Conservation (phyloP, 2,797 vertebrate species). For the Etheostoma nigrum region DNA sequence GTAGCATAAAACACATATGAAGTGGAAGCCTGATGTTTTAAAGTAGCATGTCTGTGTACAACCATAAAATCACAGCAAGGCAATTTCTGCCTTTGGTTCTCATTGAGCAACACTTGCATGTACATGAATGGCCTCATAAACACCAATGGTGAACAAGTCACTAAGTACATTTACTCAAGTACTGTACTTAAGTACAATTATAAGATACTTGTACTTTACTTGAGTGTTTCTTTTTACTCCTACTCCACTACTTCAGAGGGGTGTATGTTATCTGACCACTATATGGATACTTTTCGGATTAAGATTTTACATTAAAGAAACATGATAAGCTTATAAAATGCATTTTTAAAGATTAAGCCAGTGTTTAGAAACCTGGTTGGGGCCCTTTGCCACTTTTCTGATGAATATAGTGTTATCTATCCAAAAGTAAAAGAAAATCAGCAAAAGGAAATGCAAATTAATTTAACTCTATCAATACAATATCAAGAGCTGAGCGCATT, state of each 20-base stretch:
- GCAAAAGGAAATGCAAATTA: neutral
- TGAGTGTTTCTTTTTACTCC: neutral
- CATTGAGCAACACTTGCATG: conserved; percentile 10
- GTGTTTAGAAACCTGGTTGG: neutral
- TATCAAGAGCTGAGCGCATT: too few relatives aligned
- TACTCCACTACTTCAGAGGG: neutral
- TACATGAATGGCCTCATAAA: conserved; percentile 16
- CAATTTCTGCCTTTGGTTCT: conserved; percentile 31
- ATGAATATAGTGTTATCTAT: neutral
- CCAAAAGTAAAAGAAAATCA: neutral
- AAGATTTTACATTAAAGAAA: neutral
- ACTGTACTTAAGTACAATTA: neutral
- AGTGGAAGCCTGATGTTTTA: conserved; percentile 25
- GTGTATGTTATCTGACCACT: neutral
- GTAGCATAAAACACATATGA: conserved; percentile 45
- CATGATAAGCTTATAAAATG: neutral
- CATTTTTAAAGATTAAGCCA: neutral
- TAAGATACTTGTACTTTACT: neutral
- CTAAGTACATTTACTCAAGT: neutral
- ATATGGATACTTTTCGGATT: neutral
- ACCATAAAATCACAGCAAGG: conserved; percentile 14
- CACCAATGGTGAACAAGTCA: neutral
- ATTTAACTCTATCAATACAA: too few relatives aligned
- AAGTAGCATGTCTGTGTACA: conserved; percentile 8
- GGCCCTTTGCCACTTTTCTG: neutral